These are phyloP conservation scores for Nematostella vectensis DNA, from an alignment of 92 coral and sea anemone genomes.

Conservation along the genomic window DNA sequence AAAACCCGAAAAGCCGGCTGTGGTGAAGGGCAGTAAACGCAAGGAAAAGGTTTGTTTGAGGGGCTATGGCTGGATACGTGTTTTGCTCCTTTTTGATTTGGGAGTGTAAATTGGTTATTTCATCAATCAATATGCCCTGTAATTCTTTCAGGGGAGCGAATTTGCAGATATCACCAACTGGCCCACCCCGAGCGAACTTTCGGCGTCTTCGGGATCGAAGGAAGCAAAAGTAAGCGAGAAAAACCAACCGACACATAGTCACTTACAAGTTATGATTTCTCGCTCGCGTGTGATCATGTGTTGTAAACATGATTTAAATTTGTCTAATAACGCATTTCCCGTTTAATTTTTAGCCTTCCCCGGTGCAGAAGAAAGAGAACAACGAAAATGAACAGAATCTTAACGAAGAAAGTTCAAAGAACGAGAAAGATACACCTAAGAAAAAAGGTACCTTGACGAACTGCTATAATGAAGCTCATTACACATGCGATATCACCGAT, in stretches of 20 bases:
- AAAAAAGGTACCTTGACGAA: constrained; percentile 64
- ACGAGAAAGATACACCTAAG: constrained; percentile 71
- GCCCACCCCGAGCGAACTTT: constrained; percentile 94
- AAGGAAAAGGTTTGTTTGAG: constrained; percentile 56
- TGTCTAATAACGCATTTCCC: constrained; percentile 1
- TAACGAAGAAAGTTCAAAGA: constrained; percentile 37
- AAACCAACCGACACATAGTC: constrained; percentile 8
- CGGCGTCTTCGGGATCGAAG: constrained; percentile 50
- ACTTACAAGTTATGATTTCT: constrained; percentile 32
- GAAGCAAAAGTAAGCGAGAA: constrained; percentile 33
- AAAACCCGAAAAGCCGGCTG: constrained; percentile 57
- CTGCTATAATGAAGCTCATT: background rate
- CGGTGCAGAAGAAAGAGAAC: constrained; percentile 57
- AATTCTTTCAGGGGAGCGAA: constrained; percentile 60
- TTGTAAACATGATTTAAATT: constrained; percentile 11
- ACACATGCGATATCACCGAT: background rate
- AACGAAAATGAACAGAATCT: constrained; percentile 49
- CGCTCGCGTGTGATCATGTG: constrained; percentile 12
- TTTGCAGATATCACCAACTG: constrained; percentile 91
- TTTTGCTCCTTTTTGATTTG: background rate
- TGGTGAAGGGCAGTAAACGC: constrained; percentile 62
- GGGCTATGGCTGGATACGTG: background rate
- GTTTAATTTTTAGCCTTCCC: constrained; percentile 9
- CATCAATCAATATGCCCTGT: constrained; percentile 11
- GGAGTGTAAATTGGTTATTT: constrained; percentile 12